A percentile compares a stretch with the other conserved stretches of the same genome.
phyloP scores from a whole-genome alignment of 2,888 invertebrate genomes.

The Acheta domesticus region DNA sequence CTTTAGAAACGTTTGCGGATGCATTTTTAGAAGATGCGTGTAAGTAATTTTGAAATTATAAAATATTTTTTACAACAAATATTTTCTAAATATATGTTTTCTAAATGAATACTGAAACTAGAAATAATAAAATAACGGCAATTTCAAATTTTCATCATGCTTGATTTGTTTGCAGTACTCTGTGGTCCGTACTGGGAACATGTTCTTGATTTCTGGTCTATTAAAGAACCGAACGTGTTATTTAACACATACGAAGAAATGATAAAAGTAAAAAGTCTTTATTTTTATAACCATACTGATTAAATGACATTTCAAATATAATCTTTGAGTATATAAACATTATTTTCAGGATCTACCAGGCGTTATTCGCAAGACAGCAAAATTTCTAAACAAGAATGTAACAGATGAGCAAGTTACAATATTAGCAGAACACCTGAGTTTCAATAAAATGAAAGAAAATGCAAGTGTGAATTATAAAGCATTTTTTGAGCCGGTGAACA shows the following conservation, averaged over 20 bases:
- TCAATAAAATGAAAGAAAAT: neutral
- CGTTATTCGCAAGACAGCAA: neutral
- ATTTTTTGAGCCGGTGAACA: neutral
- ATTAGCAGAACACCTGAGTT: neutral
- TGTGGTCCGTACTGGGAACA: neutral
- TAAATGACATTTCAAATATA: no score
- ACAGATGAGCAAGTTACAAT: neutral
- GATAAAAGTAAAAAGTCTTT: neutral
- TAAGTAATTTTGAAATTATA: conserved; percentile 29
- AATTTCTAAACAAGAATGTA: neutral
- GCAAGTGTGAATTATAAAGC: neutral
- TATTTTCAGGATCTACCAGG: neutral
- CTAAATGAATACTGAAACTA: no score
- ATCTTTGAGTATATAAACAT: no score
- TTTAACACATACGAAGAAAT: neutral
- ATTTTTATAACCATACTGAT: no score
- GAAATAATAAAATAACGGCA: no score
- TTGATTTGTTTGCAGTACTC: neutral
- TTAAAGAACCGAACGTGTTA: neutral
- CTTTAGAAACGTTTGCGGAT: conserved; percentile 42
- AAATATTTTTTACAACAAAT: no score
- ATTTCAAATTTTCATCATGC: no score
- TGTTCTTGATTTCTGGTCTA: neutral
- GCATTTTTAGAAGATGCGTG: conserved; percentile 41
- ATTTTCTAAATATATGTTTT: no score